Conservation (phyloP, 2,113 vertebrate species). For the Bettongia penicillata region DNA sequence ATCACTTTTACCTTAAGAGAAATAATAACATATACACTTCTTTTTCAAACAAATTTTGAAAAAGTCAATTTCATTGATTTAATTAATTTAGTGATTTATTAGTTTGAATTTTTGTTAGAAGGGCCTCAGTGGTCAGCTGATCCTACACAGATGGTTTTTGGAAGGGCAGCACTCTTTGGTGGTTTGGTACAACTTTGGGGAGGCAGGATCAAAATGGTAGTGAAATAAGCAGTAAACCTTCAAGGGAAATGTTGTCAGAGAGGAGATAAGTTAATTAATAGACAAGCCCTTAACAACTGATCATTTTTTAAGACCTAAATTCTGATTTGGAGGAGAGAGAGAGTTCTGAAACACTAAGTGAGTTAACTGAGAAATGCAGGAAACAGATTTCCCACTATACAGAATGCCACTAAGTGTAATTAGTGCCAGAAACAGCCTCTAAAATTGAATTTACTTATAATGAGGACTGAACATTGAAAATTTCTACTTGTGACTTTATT, state of each 20-base stretch:
- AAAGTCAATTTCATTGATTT: background rate
- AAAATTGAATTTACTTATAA: background rate
- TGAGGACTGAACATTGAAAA: background rate
- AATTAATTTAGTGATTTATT: background rate
- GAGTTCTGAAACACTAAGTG: background rate
- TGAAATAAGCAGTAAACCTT: background rate
- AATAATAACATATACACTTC: too few relatives aligned
- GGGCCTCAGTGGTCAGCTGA: background rate
- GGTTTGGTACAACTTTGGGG: background rate
- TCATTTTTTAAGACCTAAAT: background rate
- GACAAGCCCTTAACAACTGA: background rate
- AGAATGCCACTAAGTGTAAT: background rate
- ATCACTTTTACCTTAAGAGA: background rate
- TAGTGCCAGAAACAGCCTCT: background rate
- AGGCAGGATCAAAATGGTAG: background rate
- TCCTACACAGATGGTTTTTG: background rate
- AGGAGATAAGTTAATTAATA: background rate
- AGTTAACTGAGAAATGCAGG: background rate
- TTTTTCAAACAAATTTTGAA: background rate
- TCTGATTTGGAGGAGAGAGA: background rate
- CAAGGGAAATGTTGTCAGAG: background rate
- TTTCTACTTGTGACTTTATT: too few relatives aligned
- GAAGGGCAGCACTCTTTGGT: background rate
- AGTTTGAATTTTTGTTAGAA: background rate
- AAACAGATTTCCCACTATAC: background rate